A percentile compares a stretch with the other conserved stretches of the same genome.
Conservation (phyloP, 2,113 vertebrate genomes). For the Melospiza melodia region DNA sequence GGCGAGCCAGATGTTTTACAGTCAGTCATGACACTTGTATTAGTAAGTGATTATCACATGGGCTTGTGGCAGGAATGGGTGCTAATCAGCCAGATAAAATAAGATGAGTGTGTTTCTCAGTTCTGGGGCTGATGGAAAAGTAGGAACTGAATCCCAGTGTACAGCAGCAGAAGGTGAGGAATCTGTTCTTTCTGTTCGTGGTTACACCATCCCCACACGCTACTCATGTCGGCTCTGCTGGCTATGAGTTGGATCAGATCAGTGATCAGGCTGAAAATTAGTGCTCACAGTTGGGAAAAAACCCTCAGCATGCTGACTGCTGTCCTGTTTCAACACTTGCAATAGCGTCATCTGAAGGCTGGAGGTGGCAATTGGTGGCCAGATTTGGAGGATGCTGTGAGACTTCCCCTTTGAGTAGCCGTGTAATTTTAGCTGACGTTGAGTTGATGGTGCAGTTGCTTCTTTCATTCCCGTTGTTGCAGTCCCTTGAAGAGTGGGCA, state of each 20-base stretch:
- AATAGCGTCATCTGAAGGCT: not conserved
- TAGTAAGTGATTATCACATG: not conserved
- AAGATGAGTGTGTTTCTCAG: not conserved
- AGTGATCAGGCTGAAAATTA: not conserved
- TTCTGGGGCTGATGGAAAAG: not conserved
- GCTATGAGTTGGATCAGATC: not conserved
- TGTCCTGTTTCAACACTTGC: not conserved
- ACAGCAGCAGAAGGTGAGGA: not conserved
- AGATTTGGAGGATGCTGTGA: not conserved
- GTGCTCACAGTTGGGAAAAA: not conserved
- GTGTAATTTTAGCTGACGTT: not conserved
- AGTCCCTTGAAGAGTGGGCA: not conserved
- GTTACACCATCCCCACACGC: fast-evolving
- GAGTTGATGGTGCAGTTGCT: not conserved
- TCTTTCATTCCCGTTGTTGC: not conserved
- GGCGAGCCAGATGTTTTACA: not conserved
- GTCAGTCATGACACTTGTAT: not conserved
- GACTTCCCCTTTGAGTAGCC: not conserved
- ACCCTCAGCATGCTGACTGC: not conserved
- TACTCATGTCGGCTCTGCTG: not conserved
- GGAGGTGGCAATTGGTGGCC: not conserved
- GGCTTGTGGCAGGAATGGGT: not conserved
- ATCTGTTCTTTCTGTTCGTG: not conserved
- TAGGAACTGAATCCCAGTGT: not conserved
- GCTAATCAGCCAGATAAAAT: not conserved